Percentiles rank a stretch among this genome's conserved stretches.
Conservation (phyloP, 2,113 vertebrate genomes). For the Ifrita kowaldi region DNA sequence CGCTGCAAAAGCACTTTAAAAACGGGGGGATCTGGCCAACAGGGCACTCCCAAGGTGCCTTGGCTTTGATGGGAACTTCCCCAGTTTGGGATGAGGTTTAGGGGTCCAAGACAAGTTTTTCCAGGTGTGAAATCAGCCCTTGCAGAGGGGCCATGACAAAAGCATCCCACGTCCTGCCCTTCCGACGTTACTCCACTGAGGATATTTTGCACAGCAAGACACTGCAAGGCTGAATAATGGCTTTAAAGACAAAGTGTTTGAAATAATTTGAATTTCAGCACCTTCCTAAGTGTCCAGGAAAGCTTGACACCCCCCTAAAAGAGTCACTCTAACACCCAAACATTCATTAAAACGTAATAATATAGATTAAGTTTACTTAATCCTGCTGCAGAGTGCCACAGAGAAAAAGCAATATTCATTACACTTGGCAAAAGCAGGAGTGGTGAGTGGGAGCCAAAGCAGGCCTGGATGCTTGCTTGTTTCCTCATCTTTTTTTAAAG, state of each 20-base stretch:
- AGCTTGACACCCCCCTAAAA: background rate
- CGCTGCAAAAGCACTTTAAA: background rate
- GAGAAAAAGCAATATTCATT: slow-evolving; percentile 46
- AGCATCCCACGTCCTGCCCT: background rate
- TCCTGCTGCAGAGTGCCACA: background rate
- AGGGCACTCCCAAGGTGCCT: background rate
- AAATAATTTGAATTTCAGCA: background rate
- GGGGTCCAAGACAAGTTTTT: background rate
- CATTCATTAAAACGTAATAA: slow-evolving; percentile 7
- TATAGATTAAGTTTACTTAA: slow-evolving; percentile 29
- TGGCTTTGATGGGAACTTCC: background rate
- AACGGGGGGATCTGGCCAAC: background rate
- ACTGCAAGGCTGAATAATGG: background rate
- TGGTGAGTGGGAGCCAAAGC: slow-evolving; percentile 16
- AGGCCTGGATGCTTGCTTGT: slow-evolving; percentile 40
- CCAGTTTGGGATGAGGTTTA: background rate
- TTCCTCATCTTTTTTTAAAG: slow-evolving; percentile 48
- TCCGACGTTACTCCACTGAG: fast-evolving
- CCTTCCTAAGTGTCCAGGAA: background rate
- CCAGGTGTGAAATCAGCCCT: background rate
- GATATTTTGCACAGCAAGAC: background rate
- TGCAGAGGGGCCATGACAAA: background rate
- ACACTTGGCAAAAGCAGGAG: slow-evolving; percentile 28
- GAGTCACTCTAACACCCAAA: background rate
- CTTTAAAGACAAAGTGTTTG: background rate